Evolutionary conservation across 1,140 invertebrate species (phyloP), one percentile per base, ranked within the genome.

Genomic region (Lasaia peninsularis): DNA sequence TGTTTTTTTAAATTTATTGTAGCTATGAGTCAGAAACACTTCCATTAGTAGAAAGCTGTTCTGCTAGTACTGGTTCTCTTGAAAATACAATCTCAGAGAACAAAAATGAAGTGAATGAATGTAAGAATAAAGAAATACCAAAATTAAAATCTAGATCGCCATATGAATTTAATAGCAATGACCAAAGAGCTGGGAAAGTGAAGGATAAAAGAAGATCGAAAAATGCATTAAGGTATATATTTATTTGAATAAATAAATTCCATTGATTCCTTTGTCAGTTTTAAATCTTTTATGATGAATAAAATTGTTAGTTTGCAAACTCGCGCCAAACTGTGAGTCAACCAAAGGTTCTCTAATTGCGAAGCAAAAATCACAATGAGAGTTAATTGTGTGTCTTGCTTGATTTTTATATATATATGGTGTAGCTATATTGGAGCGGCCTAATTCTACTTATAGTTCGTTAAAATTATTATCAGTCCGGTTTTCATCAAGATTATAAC

Each of bases 181-280:
- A 63, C 62, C 49, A 67, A 34, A 56, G 52, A 56, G 44, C 65
- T 33, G 58, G 44, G 8, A 73, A 65, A 62, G 69, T 80, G 40
- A 67, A 32, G 7, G 52, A 76, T 35, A 75, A 78, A 58, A 63
- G 75, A 21, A 81, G 80, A 54, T 81, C 76, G 48, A 71, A 73
- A 67, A 72, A 74, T 20, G 58, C 50, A 52, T 21, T 53, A 14
- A 70, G 64, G 75, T 81, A 71, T 67, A 44, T 33, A 56, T 51
- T 12, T 28, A 11, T 52, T 18, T 53, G 34, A 52, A 20, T 37
- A 52, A 20, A 48, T 35, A 44, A 20, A 10, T 58, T 10, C 7
- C 10, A 55, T 20, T n/a, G n/a, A n/a, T n/a, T n/a, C n/a, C n/a
- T n/a, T n/a, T n/a, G n/a, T n/a, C n/a, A n/a, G n/a, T n/a, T n/a